Evolutionary conservation across 2,888 invertebrate genomes (phyloP).

Genomic region (Macropis europaea): DNA sequence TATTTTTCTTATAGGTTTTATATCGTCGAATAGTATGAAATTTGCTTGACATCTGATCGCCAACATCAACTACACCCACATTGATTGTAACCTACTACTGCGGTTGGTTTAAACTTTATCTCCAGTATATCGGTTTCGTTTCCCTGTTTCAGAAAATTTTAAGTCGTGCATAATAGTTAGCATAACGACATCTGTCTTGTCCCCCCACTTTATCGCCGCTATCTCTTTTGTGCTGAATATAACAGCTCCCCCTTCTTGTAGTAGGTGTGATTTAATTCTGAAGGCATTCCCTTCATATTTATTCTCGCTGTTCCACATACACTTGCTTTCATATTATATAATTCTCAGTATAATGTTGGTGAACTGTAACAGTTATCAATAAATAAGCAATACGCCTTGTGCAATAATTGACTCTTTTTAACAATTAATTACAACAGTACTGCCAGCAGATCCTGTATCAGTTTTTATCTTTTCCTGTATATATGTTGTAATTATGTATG

Average conservation of each 20-base stretch:
- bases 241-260: too few relatives aligned
- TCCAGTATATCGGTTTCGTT: slow-evolving; percentile 42
- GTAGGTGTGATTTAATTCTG: too few relatives aligned
- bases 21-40: slow-evolving; percentile 67
- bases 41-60: slow-evolving; percentile 66
- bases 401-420: slow-evolving; percentile 33
- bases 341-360: slow-evolving; percentile 33
- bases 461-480: slow-evolving; percentile 42
- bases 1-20: slow-evolving; percentile 71
- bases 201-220: too few relatives aligned
- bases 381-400: slow-evolving; percentile 28
- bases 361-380: too few relatives aligned
- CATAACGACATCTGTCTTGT: too few relatives aligned
- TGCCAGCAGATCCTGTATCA: slow-evolving; percentile 25
- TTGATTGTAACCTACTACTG: slow-evolving; percentile 68
- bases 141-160: slow-evolving; percentile 61
- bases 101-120: slow-evolving; percentile 54
- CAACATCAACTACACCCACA: too few relatives aligned
- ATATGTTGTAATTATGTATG: slow-evolving; percentile 51
- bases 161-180: too few relatives aligned
- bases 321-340: slow-evolving; percentile 40
- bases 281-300: too few relatives aligned
- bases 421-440: slow-evolving; percentile 27
- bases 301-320: too few relatives aligned
- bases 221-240: too few relatives aligned